Base-by-base conservation (phyloP, 2,888 invertebrate genomes). In the Odontocolon sp. region DNA sequence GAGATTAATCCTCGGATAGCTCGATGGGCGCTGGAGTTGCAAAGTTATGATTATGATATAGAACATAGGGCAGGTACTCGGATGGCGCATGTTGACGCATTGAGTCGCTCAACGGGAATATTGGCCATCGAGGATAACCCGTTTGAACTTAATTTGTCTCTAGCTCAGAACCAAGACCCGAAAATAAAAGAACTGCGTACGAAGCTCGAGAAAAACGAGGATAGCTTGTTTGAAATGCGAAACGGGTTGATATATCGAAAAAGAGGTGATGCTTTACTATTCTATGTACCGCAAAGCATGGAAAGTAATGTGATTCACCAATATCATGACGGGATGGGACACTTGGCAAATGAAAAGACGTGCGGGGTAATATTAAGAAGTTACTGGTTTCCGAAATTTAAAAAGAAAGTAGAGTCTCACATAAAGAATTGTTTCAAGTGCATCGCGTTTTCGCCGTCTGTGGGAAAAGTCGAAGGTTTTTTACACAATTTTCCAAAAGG, bases 81-180 rank as follows among this genome's bases (percentile, higher is more conserved):
- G 40, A 85, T 85, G 84, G 52, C 38, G 3, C 85, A 86, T 71
- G 85, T 83, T 2, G 84, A 87, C 71, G 84, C 84, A 8, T 59
- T 85, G 28, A 83, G 83, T 47, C 16, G 68, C 14, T 38, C 38
- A 5, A 38, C 38, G 2, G 38, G 38, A 1, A 38, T 38, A 9
- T 14, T 38, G 11, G 38, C 14, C 38, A 38, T 38, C 38, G 38
- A 38, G 2, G 38, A 38, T 4, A 38, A 5, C 11, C 4, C 3
- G 2, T 38, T 38, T 14, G 38, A 38, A 1, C 14, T n/a, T n/a
- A 4, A 38, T 38, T 11, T 38, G 1, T 38, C 3, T 4, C n/a
- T n/a, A n/a, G 4, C 3, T n/a, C 38, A 38, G 38, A n/a, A 38
- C 11, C 3, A 11, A 1, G 38, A 38, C 14, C 38, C 38, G 11